Evolutionary conservation across 2,888 invertebrate species (phyloP).

Genomic region (Drosophila paracracens): DNA sequence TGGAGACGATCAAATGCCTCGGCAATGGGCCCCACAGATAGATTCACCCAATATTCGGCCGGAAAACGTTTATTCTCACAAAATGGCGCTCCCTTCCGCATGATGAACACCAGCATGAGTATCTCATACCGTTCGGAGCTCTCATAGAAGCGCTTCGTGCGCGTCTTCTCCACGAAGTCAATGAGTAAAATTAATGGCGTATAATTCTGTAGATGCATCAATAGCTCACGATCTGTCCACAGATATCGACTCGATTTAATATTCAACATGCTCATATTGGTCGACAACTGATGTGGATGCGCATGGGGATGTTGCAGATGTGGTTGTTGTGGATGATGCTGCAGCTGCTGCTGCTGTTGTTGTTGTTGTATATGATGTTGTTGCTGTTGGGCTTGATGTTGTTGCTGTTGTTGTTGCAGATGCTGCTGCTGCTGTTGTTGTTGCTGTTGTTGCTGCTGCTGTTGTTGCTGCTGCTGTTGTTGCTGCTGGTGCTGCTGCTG

Average conservation of each 20-base stretch:
- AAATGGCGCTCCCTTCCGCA: slow-evolving; percentile 80
- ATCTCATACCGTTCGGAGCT: slow-evolving; percentile 81
- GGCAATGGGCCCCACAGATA: slow-evolving; percentile 79
- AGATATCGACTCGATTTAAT: slow-evolving; percentile 68
- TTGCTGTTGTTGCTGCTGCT: slow-evolving; percentile 28
- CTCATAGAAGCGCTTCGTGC: slow-evolving; percentile 82
- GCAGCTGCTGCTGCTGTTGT: slow-evolving; percentile 24
- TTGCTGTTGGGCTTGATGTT: slow-evolving; percentile 27
- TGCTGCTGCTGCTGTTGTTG: slow-evolving; percentile 26
- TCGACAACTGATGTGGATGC: slow-evolving; percentile 42
- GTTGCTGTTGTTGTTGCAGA: slow-evolving; percentile 21
- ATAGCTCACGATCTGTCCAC: slow-evolving; percentile 78
- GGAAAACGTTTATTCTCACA: slow-evolving; percentile 83
- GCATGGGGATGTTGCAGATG: slow-evolving; percentile 46
- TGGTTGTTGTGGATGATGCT: slow-evolving; percentile 37
- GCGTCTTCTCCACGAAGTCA: slow-evolving; percentile 82
- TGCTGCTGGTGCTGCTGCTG: slow-evolving; percentile 29
- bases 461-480: slow-evolving; percentile 5
- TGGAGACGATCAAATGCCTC: slow-evolving; percentile 79
- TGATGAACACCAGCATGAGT: slow-evolving; percentile 79
- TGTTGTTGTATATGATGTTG: slow-evolving; percentile 40
- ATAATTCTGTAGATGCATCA: slow-evolving; percentile 82
- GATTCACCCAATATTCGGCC: slow-evolving; percentile 82
- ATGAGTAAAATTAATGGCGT: slow-evolving; percentile 79
- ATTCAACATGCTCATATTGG: slow-evolving; percentile 66